Evolutionary conservation across 1,140 invertebrate genomes (phyloP).

Genomic region (Drosophila ercepeae): DNA sequence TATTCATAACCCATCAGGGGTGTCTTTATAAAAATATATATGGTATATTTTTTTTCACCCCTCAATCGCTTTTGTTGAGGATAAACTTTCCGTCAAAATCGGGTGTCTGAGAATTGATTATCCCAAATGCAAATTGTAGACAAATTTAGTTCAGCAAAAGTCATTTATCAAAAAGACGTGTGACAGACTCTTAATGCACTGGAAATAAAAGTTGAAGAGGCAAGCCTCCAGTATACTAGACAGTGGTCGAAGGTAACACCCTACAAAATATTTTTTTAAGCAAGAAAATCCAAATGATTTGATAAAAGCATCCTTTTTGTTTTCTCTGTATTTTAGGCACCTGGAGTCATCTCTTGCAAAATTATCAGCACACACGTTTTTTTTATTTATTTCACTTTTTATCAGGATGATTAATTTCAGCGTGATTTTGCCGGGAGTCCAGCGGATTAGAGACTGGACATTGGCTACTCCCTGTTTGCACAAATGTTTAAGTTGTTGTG

Average conservation of each 20-base stretch:
- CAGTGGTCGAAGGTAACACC: too few species aligned
- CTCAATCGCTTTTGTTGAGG: background rate
- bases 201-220: background rate
- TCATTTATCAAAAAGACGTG: slow-evolving; percentile 41
- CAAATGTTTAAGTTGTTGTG: slow-evolving; percentile 76
- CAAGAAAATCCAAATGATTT: too few species aligned
- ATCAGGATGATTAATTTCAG: slow-evolving; percentile 46
- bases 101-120: slow-evolving; percentile 63
- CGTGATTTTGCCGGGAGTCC: slow-evolving; percentile 41
- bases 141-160: slow-evolving; percentile 43
- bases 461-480: slow-evolving; percentile 64
- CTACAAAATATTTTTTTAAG: too few species aligned
- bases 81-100: slow-evolving; percentile 19
- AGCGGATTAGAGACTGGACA: slow-evolving; percentile 54
- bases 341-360: slow-evolving; percentile 41
- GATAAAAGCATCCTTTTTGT: background rate
- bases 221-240: too few species aligned
- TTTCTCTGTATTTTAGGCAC: slow-evolving; percentile 13
- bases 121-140: slow-evolving; percentile 74
- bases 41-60: slow-evolving; percentile 19
- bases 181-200: slow-evolving; percentile 30
- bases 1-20: slow-evolving; percentile 42
- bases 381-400: slow-evolving; percentile 14
- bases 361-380: slow-evolving; percentile 11
- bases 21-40: slow-evolving; percentile 3